These are phyloP conservation scores for Capromys pilorides DNA, from an alignment of 2,797 vertebrate species.

Conservation along the genomic window DNA sequence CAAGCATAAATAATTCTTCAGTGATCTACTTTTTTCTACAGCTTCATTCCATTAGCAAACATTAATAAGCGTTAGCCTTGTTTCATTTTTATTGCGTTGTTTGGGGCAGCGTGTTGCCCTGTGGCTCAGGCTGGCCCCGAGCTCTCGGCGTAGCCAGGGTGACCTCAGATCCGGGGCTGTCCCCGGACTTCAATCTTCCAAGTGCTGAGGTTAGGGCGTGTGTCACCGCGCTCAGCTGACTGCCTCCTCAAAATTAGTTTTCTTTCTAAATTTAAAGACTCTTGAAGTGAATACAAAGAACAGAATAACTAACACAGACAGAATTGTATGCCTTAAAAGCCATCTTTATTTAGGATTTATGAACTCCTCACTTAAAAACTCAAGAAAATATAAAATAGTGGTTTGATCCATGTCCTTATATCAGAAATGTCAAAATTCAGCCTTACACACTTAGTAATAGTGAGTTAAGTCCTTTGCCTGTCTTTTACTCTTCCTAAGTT, in stretches of 20 bases:
- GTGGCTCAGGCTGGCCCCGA: neutral
- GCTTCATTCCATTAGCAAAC: neutral
- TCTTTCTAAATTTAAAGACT: neutral
- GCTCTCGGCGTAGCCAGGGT: neutral
- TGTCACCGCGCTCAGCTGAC: neutral
- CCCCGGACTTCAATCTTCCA: neutral
- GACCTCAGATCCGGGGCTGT: neutral
- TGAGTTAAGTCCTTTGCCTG: neutral
- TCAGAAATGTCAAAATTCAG: conserved; percentile 14
- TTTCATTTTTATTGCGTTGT: conserved; percentile 46
- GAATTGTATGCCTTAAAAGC: neutral
- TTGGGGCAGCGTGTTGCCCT: neutral
- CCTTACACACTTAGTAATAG: neutral
- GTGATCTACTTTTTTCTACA: neutral
- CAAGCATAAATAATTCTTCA: neutral
- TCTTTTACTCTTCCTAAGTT: neutral
- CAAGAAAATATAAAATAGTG: neutral
- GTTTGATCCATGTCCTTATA: neutral
- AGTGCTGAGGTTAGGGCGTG: neutral
- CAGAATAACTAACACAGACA: neutral
- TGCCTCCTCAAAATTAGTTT: conserved; percentile 18
- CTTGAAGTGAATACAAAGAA: neutral
- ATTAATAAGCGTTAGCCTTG: neutral
- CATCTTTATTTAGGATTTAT: neutral
- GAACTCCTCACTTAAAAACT: neutral